These are phyloP conservation scores for Drosophila formosana DNA, from an alignment of 2,888 invertebrate species.

Conservation along the genomic window DNA sequence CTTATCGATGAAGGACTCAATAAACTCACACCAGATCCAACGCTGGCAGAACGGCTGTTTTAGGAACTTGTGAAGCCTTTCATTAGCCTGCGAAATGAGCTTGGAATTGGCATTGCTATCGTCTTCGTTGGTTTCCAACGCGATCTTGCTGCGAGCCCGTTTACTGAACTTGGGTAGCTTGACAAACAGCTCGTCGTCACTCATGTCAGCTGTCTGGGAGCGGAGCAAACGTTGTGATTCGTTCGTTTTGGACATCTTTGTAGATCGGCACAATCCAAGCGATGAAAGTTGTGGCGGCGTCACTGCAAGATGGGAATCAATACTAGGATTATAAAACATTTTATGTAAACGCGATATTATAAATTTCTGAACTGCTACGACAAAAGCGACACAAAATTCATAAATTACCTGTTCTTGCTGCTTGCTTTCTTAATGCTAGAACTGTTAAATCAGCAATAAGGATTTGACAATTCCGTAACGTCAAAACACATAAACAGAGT, in stretches of 20 bases:
- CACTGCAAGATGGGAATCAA: neutral
- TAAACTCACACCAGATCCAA: constrained; percentile 66
- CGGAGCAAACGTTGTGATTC: constrained; percentile 41
- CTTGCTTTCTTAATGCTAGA: neutral
- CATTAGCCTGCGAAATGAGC: neutral
- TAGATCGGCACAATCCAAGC: constrained; percentile 31
- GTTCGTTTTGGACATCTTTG: constrained; percentile 31
- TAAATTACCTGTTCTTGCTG: constrained; percentile 19
- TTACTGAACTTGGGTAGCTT: constrained; percentile 49
- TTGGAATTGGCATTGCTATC: neutral
- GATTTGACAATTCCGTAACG: neutral
- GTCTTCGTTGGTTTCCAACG: constrained; percentile 3
- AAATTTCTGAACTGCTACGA: constrained; percentile 9
- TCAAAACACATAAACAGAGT: neutral
- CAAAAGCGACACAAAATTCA: constrained; percentile 6
- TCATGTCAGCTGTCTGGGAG: constrained; percentile 21
- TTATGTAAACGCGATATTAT: constrained; percentile 14
- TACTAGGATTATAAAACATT: constrained; percentile 30
- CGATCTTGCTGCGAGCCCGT: constrained; percentile 19
- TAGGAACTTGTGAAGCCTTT: constrained; percentile 36
- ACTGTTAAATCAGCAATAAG: neutral
- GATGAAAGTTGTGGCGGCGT: constrained; percentile 41
- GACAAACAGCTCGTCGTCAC: constrained; percentile 52
- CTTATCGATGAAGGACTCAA: constrained; percentile 52
- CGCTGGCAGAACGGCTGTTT: constrained; percentile 35